A percentile compares a stretch with the other conserved stretches of the same genome.
Conservation (phyloP, 2,888 invertebrate species). For the Tenthredo distinguenda region DNA sequence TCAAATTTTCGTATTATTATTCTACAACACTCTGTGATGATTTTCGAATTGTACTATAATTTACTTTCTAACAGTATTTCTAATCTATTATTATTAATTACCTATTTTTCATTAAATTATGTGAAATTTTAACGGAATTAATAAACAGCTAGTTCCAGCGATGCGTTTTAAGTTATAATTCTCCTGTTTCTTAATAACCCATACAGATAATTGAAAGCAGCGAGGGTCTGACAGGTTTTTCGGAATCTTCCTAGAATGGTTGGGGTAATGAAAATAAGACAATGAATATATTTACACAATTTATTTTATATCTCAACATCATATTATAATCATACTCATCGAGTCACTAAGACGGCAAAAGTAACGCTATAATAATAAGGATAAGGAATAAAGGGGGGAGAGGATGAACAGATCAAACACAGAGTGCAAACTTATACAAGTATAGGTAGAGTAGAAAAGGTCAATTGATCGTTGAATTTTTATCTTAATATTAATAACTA, state of each 20-base stretch:
- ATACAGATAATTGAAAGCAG: not conserved
- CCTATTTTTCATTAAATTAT: not conserved
- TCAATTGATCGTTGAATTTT: constrained; percentile 42
- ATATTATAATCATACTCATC: constrained; percentile 69
- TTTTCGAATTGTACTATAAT: not conserved
- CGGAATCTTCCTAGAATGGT: not conserved
- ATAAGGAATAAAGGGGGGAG: constrained; percentile 53
- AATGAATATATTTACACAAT: constrained; percentile 75
- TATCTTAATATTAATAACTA: constrained; percentile 46
- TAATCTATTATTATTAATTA: not conserved
- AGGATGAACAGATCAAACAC: constrained; percentile 52
- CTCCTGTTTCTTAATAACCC: not conserved
- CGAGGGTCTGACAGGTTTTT: not conserved
- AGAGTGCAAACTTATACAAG: constrained; percentile 42
- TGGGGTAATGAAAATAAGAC: not conserved
- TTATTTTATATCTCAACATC: constrained; percentile 77
- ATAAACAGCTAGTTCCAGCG: not conserved
- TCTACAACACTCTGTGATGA: not conserved
- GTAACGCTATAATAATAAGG: constrained; percentile 62
- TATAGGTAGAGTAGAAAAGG: constrained; percentile 48
- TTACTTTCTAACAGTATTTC: not conserved
- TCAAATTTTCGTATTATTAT: not conserved
- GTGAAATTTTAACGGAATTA: not conserved
- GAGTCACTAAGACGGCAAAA: constrained; percentile 73
- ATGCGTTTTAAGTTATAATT: not conserved